Evolutionary conservation across 1,140 invertebrate species (phyloP), one percentile per base, ranked within the genome.

Genomic region (Drosophila sechellia): DNA sequence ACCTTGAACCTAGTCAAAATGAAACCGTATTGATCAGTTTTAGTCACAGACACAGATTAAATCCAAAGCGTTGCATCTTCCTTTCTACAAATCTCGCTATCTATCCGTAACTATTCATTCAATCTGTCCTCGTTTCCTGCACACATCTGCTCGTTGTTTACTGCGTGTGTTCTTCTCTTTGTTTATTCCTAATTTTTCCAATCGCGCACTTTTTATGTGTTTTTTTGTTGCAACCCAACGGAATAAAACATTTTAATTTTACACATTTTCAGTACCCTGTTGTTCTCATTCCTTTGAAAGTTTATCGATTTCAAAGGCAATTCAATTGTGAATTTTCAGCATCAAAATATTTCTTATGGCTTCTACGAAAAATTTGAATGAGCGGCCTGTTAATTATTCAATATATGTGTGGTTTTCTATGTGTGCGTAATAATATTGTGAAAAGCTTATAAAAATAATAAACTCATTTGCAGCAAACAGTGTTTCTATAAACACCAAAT

Each of bases 141-240:
- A 81, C 73, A 57, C 63, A 74, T 78, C 63, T 74, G 74, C 77
- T 79, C 76, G 79, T 66, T 77, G 15, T 55, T 42, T 34, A 15
- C 25, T 66, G 8, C 15, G 35, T 65, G 63, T 66, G 59, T 61
- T 15, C 45, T 39, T 48, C 22, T 60, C 55, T 40, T 45, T 72
- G 69, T 72, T 59, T 72, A 46, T 22, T 20, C 46, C 70, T 70
- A 45, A 11, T 50, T 50, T 22, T 34, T 43, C 12, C 15, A 46
- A 65, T 45, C 54, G 64, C 71, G 65, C 76, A 76, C 80, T 54
- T 61, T 77, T 25, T 45, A 59, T 60, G 20, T 75, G 5, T 57
- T 37, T 74, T 74, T 58, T 50, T 45, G 34, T 17, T 75, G 72
- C 81, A 71, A 79, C 60, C 65, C 48, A 20, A 42, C 10, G n/a